Percentiles rank a stretch among this genome's conserved stretches.
phyloP scores from a whole-genome alignment of 1,140 invertebrate species.

The Diorhabda carinulata region DNA sequence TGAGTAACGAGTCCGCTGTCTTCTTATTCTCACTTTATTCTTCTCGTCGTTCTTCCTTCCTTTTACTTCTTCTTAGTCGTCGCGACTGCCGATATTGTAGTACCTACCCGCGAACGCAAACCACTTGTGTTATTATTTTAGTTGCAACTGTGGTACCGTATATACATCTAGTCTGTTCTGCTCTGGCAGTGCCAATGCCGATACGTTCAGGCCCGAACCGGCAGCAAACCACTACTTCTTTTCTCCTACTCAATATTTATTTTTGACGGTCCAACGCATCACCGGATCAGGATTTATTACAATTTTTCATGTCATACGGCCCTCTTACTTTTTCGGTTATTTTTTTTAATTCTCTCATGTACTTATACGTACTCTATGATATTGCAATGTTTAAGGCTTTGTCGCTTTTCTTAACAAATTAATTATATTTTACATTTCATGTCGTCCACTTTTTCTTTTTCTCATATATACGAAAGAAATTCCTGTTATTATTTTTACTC shows the following conservation, averaged over 20 bases:
- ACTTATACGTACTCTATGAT: too few species aligned
- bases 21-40: not conserved
- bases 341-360: too few species aligned
- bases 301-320: too few species aligned
- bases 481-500: too few species aligned
- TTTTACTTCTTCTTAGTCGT: conserved; percentile 18
- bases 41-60: conserved; percentile 8
- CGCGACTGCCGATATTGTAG: conserved; percentile 1
- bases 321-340: too few species aligned
- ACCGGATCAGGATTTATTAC: too few species aligned
- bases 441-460: too few species aligned
- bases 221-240: not conserved
- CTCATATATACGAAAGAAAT: too few species aligned
- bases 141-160: not conserved
- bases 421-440: too few species aligned
- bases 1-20: conserved; percentile 19
- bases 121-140: not conserved
- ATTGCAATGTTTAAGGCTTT: too few species aligned
- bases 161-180: not conserved
- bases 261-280: too few species aligned
- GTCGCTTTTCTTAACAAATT: too few species aligned
- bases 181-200: not conserved
- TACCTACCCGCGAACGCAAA: not conserved
- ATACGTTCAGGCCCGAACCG: not conserved
- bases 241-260: not conserved